These are phyloP conservation scores for Spatulosminthurus flaviceps DNA, from an alignment of 2,888 invertebrate genomes.

Conservation along the genomic window DNA sequence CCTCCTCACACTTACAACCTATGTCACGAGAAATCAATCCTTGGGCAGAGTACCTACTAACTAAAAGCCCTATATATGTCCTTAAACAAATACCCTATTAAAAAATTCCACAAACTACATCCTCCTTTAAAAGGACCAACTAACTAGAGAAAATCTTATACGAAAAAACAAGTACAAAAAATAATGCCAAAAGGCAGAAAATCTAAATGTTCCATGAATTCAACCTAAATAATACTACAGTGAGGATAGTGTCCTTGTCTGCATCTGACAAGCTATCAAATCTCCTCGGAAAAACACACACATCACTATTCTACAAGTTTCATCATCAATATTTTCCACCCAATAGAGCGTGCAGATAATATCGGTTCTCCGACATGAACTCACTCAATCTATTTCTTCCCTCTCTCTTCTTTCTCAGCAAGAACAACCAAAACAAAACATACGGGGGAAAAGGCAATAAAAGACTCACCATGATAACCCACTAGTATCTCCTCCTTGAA, in stretches of 20 bases:
- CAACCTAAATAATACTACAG: neutral
- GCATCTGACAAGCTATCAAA: slow-evolving; percentile 60
- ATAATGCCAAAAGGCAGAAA: slow-evolving; percentile 2
- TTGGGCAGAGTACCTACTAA: no score
- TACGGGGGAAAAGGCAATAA: neutral
- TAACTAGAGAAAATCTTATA: neutral
- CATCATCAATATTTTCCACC: slow-evolving; percentile 61
- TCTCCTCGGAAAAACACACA: neutral
- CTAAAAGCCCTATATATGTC: no score
- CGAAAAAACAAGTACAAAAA: neutral
- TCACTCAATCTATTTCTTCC: slow-evolving; percentile 5
- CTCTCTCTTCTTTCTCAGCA: no score
- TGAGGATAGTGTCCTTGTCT: slow-evolving; percentile 48
- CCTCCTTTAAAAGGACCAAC: no score
- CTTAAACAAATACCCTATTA: no score
- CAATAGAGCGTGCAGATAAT: slow-evolving; percentile 59
- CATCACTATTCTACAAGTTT: slow-evolving; percentile 52
- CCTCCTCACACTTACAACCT: no score
- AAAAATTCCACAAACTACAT: no score
- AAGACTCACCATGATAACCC: neutral
- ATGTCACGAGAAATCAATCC: no score
- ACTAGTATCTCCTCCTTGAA: no score
- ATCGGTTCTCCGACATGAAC: slow-evolving; percentile 20
- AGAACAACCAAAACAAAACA: slow-evolving; percentile 1
- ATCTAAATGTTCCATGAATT: neutral